These are phyloP conservation scores for Nesoenas mayeri DNA, from an alignment of 2,113 vertebrate genomes.

Conservation along the genomic window DNA sequence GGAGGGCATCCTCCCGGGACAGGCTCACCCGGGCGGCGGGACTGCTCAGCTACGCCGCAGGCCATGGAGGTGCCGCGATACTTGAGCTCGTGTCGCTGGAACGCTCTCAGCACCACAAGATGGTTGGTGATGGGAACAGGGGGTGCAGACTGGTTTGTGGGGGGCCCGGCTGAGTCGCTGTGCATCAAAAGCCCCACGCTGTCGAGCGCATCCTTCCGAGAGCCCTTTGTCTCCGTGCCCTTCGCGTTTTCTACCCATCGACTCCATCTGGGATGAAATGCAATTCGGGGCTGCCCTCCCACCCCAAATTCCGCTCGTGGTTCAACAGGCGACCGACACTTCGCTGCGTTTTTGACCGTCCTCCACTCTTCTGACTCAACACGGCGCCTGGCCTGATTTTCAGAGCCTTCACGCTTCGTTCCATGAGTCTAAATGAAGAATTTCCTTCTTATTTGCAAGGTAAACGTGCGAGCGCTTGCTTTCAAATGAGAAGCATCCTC, in stretches of 20 bases:
- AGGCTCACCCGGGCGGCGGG: background rate
- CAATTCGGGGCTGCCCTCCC: background rate
- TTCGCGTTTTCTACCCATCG: background rate
- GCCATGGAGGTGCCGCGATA: fast-evolving
- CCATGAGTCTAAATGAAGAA: background rate
- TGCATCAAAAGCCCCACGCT: background rate
- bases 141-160: background rate
- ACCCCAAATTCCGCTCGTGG: too few relatives aligned
- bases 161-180: background rate
- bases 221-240: background rate
- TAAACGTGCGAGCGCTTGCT: background rate
- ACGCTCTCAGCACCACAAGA: background rate
- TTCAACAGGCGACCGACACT: background rate
- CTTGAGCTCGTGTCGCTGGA: background rate
- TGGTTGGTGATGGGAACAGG: background rate
- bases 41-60: too few relatives aligned
- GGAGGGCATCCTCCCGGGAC: background rate
- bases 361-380: background rate
- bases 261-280: background rate
- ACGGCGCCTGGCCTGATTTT: background rate
- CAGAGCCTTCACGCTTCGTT: too few relatives aligned
- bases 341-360: background rate
- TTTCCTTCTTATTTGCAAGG: background rate
- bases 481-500: background rate
- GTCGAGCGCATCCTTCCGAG: background rate